phyloP scores from a whole-genome alignment of 2,888 invertebrate species.

The Cheilosia impressa region DNA sequence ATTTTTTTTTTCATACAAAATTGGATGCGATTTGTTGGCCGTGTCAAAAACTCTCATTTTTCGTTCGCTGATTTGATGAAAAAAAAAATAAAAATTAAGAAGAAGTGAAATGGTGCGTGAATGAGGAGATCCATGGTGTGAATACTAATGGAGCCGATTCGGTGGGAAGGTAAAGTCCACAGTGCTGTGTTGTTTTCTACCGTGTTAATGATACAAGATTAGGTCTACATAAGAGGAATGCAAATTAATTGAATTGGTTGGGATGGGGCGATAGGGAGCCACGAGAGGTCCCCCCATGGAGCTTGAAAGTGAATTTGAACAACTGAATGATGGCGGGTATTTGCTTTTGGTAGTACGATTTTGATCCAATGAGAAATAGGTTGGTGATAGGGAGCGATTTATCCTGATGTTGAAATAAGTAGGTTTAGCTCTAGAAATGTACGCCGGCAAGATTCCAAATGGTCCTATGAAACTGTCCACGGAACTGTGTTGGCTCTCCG shows the following conservation, averaged over 20 bases:
- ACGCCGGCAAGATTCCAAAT: too few relatives aligned
- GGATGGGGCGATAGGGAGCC: neutral
- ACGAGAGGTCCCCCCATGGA: neutral
- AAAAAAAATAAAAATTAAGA: neutral
- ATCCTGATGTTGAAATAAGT: too few relatives aligned
- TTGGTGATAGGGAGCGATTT: too few relatives aligned
- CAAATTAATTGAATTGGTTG: slow-evolving; percentile 4
- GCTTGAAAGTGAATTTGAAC: slow-evolving; percentile 25
- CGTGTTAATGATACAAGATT: slow-evolving; percentile 22
- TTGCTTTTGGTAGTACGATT: neutral
- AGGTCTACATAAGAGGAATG: neutral
- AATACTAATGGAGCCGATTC: slow-evolving; percentile 48
- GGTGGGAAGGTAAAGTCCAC: slow-evolving; percentile 6
- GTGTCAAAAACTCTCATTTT: slow-evolving; percentile 55
- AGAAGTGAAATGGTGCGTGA: slow-evolving; percentile 63
- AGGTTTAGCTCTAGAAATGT: too few relatives aligned
- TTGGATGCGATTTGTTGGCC: slow-evolving; percentile 47
- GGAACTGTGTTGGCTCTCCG: too few relatives aligned
- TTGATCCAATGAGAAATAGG: neutral
- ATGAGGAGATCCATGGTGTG: slow-evolving; percentile 46
- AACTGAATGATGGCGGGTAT: slow-evolving; percentile 25
- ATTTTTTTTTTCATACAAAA: slow-evolving; percentile 35
- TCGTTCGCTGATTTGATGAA: slow-evolving; percentile 8
- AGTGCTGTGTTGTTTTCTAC: slow-evolving; percentile 17
- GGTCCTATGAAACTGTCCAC: too few relatives aligned